Base-by-base conservation (phyloP, 2,113 vertebrate species). In the Parus major region DNA sequence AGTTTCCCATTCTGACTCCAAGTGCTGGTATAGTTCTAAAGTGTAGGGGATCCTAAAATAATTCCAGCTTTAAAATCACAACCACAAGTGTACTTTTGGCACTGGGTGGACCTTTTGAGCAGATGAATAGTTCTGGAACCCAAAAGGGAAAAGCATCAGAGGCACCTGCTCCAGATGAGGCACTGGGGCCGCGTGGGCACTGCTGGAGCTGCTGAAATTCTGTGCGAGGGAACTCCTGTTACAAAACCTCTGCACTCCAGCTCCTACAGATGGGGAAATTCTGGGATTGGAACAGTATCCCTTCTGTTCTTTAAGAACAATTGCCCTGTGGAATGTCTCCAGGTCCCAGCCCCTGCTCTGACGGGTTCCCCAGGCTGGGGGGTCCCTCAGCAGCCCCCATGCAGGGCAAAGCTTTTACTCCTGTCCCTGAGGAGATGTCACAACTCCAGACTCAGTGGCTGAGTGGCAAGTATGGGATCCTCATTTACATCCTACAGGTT, bases 121-220 rank as follows among this genome's bases (percentile, higher is more conserved):
- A 90, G 59, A 39, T 35, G 35, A 68, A 84, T 13, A 55, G 9
- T 31, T 76, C 49, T 69, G 85, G 81, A 66, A 41, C 46, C 35
- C 9, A 12, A 6, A 46, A 36, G 44, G 47, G 47, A 57, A 22
- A 27, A 23, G 69, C 23, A 72, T 16, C 17, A 41, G 82, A 82
- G 65, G 75, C 49, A 28, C 73, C 56, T 64, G 73, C 87, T 79
- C 82, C 44, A 7, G 14, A 1, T 1, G 0, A 36, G 75, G 56
- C 16, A 10, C 14, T 1, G 16, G 47, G 75, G n/a, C 78, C 4
- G 8, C 2, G 0, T 1, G 20, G 13, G 42, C 49, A 9, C 9
- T 6, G 31, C 12, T 14, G 50, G 25, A 14, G 31, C 0, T 22
- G 50, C 71, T 33, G 7, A 3, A 49, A 29, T 31, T 9, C 50